A percentile compares a stretch with the other conserved stretches of the same genome.
phyloP scores from a whole-genome alignment of 2,888 invertebrate genomes.

The Vandiemenella viatica region DNA sequence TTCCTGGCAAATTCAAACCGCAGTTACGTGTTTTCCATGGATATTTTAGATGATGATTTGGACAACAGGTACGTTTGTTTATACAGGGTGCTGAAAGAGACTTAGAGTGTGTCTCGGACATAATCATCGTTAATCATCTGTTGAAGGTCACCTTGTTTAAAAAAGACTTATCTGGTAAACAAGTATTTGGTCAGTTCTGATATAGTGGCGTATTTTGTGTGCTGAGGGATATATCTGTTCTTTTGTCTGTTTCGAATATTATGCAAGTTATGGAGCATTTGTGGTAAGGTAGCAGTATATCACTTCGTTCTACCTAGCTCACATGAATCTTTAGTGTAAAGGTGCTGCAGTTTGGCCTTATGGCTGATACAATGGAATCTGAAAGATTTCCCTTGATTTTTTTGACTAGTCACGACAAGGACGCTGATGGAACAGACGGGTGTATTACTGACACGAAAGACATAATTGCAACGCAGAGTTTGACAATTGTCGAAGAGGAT shows the following conservation, averaged over 20 bases:
- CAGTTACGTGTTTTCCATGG: conserved; percentile 27
- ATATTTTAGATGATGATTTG: conserved; percentile 43
- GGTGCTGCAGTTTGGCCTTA: too few species aligned
- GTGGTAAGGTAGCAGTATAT: too few species aligned
- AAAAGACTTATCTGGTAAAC: neutral
- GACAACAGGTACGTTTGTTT: conserved; percentile 39
- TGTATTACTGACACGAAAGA: conserved; percentile 15
- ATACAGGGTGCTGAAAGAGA: neutral
- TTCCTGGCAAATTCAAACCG: conserved; percentile 23
- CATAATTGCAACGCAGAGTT: conserved; percentile 25
- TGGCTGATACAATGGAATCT: neutral
- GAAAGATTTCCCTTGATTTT: neutral
- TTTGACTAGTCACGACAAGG: conserved; percentile 17
- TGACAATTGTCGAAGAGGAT: conserved; percentile 32
- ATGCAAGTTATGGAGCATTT: neutral
- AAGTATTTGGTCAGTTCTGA: neutral
- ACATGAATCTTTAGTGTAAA: too few species aligned
- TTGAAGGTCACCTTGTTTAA: conserved; percentile 4
- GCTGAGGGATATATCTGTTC: neutral
- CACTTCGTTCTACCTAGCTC: too few species aligned
- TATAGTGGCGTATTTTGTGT: neutral
- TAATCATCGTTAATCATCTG: neutral
- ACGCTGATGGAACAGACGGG: conserved; percentile 16
- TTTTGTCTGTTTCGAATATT: neutral
- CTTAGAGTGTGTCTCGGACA: neutral